Percentiles rank a stretch among this genome's conserved stretches.
Evolutionary conservation across 2,113 vertebrate species (phyloP).

Genomic region (Phoxinus phoxinus): DNA sequence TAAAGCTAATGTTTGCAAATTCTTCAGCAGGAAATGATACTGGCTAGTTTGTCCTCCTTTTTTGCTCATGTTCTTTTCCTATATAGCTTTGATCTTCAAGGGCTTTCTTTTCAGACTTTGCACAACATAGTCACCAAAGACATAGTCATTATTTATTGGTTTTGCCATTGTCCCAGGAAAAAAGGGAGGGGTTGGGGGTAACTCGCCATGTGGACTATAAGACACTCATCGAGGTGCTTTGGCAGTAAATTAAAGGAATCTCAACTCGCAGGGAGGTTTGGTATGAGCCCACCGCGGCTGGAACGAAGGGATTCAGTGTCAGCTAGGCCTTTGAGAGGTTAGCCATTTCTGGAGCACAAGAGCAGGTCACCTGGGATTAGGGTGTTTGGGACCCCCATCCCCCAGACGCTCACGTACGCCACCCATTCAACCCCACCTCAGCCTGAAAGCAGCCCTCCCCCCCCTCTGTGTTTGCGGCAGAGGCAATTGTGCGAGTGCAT

Average conservation of each 20-base stretch:
- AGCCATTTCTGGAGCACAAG: constrained; percentile 76
- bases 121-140: constrained; percentile 16
- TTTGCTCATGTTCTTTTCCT: not conserved
- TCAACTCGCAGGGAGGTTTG: constrained; percentile 65
- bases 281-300: constrained; percentile 69
- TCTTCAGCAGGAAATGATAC: constrained; percentile 8
- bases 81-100: constrained; percentile 27
- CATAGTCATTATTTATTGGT: constrained; percentile 32
- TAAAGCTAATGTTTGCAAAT: constrained; percentile 47
- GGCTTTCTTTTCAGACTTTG: constrained; percentile 35
- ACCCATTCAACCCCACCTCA: constrained; percentile 44
- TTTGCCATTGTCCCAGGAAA: constrained; percentile 29
- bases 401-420: constrained; percentile 8
- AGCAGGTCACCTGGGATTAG: constrained; percentile 75
- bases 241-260: constrained; percentile 69
- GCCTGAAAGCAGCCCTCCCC: constrained; percentile 28
- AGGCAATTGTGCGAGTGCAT: constrained; percentile 79
- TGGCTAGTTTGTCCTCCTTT: constrained; percentile 2
- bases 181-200: not conserved
- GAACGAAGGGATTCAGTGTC: constrained; percentile 72
- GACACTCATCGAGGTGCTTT: constrained; percentile 70
- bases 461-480: constrained; percentile 72
- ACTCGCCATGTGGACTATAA: constrained; percentile 64
- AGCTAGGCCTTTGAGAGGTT: constrained; percentile 73
- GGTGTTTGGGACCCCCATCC: constrained; percentile 70